phyloP scores from a whole-genome alignment of 2,888 invertebrate genomes.

The Melolontha melolontha region DNA sequence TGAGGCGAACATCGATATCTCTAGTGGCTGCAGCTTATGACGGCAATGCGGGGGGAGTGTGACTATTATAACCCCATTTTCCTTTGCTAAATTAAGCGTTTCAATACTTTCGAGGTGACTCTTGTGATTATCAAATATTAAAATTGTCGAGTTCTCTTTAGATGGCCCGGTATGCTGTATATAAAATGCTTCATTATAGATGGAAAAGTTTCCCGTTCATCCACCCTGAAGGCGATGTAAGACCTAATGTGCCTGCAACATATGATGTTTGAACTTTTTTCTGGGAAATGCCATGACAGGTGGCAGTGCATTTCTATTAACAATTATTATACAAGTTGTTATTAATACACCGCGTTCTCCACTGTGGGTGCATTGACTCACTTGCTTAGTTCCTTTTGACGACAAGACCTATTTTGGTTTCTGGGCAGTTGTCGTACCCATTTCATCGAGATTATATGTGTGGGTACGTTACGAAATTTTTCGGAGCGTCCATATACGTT shows the following conservation, averaged over 20 bases:
- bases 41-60: conserved; percentile 4
- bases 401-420: neutral
- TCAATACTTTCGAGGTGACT: neutral
- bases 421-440: no score
- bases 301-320: neutral
- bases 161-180: neutral
- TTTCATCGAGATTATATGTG: neutral
- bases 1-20: neutral
- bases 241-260: neutral
- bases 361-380: neutral
- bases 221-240: neutral
- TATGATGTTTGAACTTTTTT: neutral
- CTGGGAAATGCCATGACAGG: conserved; percentile 7
- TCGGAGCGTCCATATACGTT: neutral
- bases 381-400: conserved; percentile 9
- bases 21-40: conserved; percentile 12
- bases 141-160: conserved; percentile 6
- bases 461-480: neutral
- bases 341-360: conserved; percentile 1
- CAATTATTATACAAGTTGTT: conserved; percentile 9
- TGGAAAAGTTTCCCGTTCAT: neutral
- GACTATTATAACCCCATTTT: conserved; percentile 5
- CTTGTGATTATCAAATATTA: conserved; percentile 17
- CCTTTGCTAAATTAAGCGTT: conserved; percentile 4
- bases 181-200: no score